Evolutionary conservation across 2,888 invertebrate genomes (phyloP).

Genomic region (Venusia cambrica): DNA sequence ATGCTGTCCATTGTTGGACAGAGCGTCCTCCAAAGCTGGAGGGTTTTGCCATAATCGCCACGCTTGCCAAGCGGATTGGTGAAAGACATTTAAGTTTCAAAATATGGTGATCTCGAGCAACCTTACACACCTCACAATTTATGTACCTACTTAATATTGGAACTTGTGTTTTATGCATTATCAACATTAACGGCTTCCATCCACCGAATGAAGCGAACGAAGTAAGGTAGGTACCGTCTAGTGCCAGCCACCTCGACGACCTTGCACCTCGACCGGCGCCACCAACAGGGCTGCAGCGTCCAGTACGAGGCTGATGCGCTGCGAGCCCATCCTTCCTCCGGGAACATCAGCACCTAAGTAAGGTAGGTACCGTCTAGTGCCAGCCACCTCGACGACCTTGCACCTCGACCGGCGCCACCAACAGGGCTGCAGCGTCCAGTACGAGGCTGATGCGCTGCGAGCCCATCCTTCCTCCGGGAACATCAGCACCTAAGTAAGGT

Average conservation of each 20-base stretch:
- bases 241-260: conserved; percentile 92
- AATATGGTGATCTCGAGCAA: too few relatives aligned
- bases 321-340: conserved; percentile 94
- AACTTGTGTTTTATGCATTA: too few relatives aligned
- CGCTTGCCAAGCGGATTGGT: too few relatives aligned
- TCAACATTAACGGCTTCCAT: conserved; percentile 9
- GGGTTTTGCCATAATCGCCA: too few relatives aligned
- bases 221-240: conserved; percentile 74
- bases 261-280: conserved; percentile 91
- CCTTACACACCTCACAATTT: too few relatives aligned
- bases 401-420: conserved; percentile 93
- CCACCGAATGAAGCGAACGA: neutral
- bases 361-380: conserved; percentile 83
- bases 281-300: conserved; percentile 93
- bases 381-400: conserved; percentile 91
- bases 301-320: conserved; percentile 93
- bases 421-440: conserved; percentile 92
- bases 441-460: conserved; percentile 90
- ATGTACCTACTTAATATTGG: too few relatives aligned
- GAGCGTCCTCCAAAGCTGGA: too few relatives aligned
- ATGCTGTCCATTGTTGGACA: too few relatives aligned
- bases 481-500: conserved; percentile 84
- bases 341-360: conserved; percentile 88
- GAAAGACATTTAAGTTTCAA: too few relatives aligned
- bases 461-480: conserved; percentile 96